Conservation (phyloP, 2,888 invertebrate genomes). For the Petrolisthes cinctipes region DNA sequence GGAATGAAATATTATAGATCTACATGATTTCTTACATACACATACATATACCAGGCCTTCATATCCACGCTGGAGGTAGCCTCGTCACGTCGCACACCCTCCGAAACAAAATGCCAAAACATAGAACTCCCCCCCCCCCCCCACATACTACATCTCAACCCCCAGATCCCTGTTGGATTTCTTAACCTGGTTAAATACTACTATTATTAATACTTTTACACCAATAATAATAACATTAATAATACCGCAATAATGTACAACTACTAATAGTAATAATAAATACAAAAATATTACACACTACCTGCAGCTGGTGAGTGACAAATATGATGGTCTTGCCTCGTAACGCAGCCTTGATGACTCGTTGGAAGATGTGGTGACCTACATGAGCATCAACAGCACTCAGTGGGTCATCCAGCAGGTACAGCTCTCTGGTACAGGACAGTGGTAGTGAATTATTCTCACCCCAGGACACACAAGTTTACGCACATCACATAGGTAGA, state of each 20-base stretch:
- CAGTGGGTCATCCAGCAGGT: conserved; percentile 75
- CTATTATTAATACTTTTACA: too few species aligned
- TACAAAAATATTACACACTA: conserved; percentile 59
- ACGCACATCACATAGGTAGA: background rate
- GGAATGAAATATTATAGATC: too few species aligned
- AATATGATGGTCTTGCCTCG: conserved; percentile 74
- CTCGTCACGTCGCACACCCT: too few species aligned
- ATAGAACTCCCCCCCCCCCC: too few species aligned
- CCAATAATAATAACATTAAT: too few species aligned
- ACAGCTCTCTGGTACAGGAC: conserved; percentile 72
- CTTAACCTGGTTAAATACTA: too few species aligned
- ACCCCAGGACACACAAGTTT: background rate
- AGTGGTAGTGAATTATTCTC: too few species aligned
- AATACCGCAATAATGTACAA: too few species aligned
- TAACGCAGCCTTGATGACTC: conserved; percentile 73
- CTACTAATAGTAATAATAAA: too few species aligned
- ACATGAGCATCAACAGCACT: conserved; percentile 74
- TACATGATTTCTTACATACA: background rate
- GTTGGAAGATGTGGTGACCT: conserved; percentile 73
- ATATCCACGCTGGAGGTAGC: too few species aligned
- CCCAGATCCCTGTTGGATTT: background rate
- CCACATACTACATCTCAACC: background rate
- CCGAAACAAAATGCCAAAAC: too few species aligned
- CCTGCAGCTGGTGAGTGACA: conserved; percentile 77
- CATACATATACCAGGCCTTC: too few species aligned